Base-by-base conservation (phyloP, 2,113 vertebrate genomes). In the Melanostigma gelatinosum region DNA sequence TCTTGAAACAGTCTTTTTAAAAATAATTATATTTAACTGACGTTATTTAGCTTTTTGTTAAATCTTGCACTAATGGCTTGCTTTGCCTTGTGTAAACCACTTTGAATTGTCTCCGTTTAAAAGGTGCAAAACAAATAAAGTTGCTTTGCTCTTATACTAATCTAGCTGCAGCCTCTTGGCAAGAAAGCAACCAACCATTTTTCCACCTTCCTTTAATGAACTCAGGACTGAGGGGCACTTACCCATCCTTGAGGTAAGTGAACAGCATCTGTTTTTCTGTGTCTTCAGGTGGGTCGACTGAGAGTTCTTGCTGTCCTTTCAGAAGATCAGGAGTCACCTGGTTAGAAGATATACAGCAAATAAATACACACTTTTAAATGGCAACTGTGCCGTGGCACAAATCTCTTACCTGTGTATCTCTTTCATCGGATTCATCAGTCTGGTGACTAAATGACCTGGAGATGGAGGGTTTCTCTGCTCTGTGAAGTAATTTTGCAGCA, bases 291-390 rank as follows among this genome's bases (percentile, higher is more conserved):
- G 96, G 94, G 85, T 97, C 96, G 7, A 94, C 96, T 57, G 95
- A 94, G 81, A 97, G 90, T 80, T 96, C 96, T 79, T 96, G 96
- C 88, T 97, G 97, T 87, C 97, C 98, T 95, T 96, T 98, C 87
- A 99, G 92, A 84, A 99, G 96, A 94, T 99, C 98, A 62, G 98
- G 98, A 80, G 97, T 99, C 64, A 93, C 96, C 98, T 99, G 91
- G 84, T 93, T 95, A 87, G 82, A n/a, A 71, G 83, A 90, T 24
- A 90, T 70, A 90, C 29, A 57, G 15, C 73, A 44, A 69, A 92
- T 86, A 76, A 90, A 89, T 69, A 82, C 50, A 73, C 50, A 24
- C 52, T 86, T 85, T 64, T 11, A 55, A 72, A 64, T 40, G 18
- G 64, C 6, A 29, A 27, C 40, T 18, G 60, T 62, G 58, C 16